Conservation (phyloP, 2,113 vertebrate genomes). For the Indri indri region DNA sequence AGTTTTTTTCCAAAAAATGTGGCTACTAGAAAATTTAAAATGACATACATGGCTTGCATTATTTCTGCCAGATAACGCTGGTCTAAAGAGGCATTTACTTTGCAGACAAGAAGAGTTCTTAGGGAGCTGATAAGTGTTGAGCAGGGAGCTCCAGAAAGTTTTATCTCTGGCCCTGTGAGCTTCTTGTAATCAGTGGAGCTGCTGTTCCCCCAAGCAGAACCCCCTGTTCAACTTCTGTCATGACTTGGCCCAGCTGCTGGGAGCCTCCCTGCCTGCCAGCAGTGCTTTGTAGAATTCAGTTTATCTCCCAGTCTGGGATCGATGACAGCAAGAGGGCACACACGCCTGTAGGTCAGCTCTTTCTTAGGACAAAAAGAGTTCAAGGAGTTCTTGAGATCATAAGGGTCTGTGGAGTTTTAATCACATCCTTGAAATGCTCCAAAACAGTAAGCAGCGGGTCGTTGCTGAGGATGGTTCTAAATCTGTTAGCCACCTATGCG, state of each 20-base stretch:
- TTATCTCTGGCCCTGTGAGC: background rate
- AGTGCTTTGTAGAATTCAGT: background rate
- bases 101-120: background rate
- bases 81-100: background rate
- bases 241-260: background rate
- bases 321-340: background rate
- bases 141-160: background rate
- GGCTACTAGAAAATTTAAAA: background rate
- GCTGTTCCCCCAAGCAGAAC: background rate
- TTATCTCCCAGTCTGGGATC: background rate
- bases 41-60: rapidly evolving
- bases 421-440: background rate
- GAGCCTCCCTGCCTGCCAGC: background rate
- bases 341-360: background rate
- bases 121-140: rapidly evolving
- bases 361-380: background rate
- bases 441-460: background rate
- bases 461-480: rapidly evolving
- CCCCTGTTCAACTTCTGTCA: background rate
- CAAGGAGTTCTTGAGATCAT: conserved; percentile 27
- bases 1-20: background rate
- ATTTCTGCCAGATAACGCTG: background rate
- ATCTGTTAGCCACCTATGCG: background rate
- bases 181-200: rapidly evolving
- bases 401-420: background rate